phyloP scores from a whole-genome alignment of 2,888 invertebrate genomes.

The Lepetodrilus schrolli region DNA sequence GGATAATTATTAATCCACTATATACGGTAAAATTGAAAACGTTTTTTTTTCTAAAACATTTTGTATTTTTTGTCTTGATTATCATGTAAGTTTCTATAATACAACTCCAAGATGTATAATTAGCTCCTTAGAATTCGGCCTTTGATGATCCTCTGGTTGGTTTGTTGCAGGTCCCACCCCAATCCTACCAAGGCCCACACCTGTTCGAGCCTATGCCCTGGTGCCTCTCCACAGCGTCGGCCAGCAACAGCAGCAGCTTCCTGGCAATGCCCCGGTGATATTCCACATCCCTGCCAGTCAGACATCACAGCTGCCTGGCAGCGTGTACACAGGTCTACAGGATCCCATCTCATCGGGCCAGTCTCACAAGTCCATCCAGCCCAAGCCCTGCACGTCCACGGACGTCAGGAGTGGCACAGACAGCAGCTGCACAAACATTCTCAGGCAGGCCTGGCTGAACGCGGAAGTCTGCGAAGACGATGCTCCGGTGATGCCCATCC shows the following conservation, averaged over 20 bases:
- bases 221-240: conserved; percentile 53
- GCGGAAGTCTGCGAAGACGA: conserved; percentile 11
- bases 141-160: no score
- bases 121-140: no score
- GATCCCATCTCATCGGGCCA: neutral
- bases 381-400: neutral
- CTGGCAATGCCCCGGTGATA: neutral
- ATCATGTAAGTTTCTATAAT: no score
- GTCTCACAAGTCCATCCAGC: neutral
- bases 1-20: no score
- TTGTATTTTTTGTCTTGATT: no score
- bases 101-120: no score
- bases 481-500: neutral
- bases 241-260: conserved; percentile 33
- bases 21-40: no score
- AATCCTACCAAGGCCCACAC: conserved; percentile 58
- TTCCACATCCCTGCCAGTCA: conserved; percentile 7
- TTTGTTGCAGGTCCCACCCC: conserved; percentile 52
- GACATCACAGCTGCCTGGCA: neutral
- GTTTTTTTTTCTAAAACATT: no score
- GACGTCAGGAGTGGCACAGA: neutral
- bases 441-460: conserved; percentile 27
- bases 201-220: conserved; percentile 55
- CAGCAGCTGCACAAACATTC: no score
- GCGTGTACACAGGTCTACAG: no score